Percentiles rank a stretch among this genome's conserved stretches.
phyloP scores from a whole-genome alignment of 2,113 vertebrate species.

The Phaetusa simplex region DNA sequence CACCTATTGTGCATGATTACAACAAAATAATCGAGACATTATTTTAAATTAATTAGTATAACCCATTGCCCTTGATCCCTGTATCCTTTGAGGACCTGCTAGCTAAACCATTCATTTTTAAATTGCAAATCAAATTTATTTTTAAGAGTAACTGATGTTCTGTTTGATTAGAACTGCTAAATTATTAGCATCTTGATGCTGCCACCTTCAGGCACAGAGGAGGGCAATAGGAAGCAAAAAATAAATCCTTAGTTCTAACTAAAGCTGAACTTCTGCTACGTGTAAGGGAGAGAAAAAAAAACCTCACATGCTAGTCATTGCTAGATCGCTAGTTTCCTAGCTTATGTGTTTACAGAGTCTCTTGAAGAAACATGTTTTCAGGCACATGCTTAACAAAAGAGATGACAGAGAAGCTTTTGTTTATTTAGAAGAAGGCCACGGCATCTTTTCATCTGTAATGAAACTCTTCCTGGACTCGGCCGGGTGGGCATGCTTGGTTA shows the following conservation, averaged over 20 bases:
- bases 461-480: neutral
- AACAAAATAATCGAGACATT: neutral
- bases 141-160: neutral
- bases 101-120: neutral
- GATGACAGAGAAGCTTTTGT: neutral
- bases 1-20: neutral
- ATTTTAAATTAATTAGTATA: neutral
- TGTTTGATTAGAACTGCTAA: neutral
- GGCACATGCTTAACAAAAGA: neutral
- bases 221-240: neutral
- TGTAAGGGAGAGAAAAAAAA: neutral
- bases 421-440: neutral
- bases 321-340: neutral
- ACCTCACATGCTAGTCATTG: neutral
- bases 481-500: neutral
- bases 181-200: slow-evolving; percentile 27
- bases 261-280: neutral
- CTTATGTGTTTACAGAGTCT: neutral
- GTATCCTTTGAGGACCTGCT: neutral
- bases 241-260: neutral
- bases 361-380: neutral
- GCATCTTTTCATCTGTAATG: neutral
- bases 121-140: slow-evolving; percentile 9
- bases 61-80: neutral
- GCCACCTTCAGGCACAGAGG: slow-evolving; percentile 6